These are phyloP conservation scores for Trypoxylus dichotomus DNA, from an alignment of 1,140 invertebrate species.

Conservation along the genomic window DNA sequence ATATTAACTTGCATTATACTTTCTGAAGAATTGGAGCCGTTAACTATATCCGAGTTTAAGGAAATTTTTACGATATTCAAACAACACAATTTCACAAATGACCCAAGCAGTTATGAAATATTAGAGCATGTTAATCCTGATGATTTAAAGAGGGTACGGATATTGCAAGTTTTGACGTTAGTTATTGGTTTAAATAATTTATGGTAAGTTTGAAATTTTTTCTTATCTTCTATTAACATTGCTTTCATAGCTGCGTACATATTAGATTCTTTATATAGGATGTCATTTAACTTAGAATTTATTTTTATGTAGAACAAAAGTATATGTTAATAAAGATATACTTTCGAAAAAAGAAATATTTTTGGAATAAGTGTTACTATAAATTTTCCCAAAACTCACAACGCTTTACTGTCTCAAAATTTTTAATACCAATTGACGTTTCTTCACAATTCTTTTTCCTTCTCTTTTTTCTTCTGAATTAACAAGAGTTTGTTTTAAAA, in stretches of 20 bases:
- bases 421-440: too few species aligned
- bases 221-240: too few species aligned
- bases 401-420: too few species aligned
- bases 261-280: too few species aligned
- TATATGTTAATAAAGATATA: too few species aligned
- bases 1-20: constrained; percentile 5
- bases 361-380: too few species aligned
- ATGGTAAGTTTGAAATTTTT: background rate
- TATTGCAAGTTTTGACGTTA: background rate
- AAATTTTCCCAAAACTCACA: too few species aligned
- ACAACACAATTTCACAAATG: background rate
- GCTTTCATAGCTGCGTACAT: too few species aligned
- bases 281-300: too few species aligned
- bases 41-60: background rate
- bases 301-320: too few species aligned
- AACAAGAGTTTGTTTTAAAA: background rate
- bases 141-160: constrained; percentile 1
- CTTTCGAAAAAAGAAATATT: too few species aligned
- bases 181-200: background rate
- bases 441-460: too few species aligned
- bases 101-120: background rate
- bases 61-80: background rate
- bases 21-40: background rate
- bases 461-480: background rate
- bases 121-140: constrained; percentile 3